phyloP scores from a whole-genome alignment of 2,113 vertebrate genomes.

The Larimichthys polyactis region DNA sequence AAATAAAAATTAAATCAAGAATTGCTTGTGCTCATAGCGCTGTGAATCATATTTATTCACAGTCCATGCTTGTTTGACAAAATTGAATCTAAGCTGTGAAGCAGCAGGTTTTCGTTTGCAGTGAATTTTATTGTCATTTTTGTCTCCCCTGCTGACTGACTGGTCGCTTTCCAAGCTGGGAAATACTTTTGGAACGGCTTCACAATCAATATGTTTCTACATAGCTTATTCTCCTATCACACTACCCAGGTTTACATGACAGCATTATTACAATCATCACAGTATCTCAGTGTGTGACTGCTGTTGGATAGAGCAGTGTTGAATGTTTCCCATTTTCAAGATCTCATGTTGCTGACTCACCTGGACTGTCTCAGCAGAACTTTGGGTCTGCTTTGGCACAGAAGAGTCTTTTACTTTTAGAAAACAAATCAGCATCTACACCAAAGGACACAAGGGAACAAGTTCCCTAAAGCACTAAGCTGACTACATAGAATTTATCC shows the following conservation, averaged over 20 bases:
- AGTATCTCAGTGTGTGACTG: neutral
- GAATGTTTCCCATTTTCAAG: neutral
- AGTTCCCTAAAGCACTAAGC: neutral
- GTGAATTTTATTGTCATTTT: constrained; percentile 13
- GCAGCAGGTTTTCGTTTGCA: neutral
- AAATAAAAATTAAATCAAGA: neutral
- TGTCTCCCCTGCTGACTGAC: neutral
- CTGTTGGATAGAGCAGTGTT: neutral
- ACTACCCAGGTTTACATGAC: neutral
- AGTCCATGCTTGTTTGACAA: no score
- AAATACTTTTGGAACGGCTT: neutral
- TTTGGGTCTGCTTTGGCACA: neutral
- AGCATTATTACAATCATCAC: neutral
- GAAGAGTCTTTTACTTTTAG: neutral
- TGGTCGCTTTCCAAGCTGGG: neutral
- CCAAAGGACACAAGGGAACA: no score
- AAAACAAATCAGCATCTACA: neutral
- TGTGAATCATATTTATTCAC: neutral
- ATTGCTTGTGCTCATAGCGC: neutral
- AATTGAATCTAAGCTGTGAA: neutral
- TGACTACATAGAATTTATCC: neutral
- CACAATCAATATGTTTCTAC: constrained; percentile 26
- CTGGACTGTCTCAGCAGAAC: neutral
- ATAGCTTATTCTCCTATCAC: neutral
- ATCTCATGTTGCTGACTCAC: neutral